Evolutionary conservation across 2,113 vertebrate genomes (phyloP).

Genomic region (Megatriorchis doriae): DNA sequence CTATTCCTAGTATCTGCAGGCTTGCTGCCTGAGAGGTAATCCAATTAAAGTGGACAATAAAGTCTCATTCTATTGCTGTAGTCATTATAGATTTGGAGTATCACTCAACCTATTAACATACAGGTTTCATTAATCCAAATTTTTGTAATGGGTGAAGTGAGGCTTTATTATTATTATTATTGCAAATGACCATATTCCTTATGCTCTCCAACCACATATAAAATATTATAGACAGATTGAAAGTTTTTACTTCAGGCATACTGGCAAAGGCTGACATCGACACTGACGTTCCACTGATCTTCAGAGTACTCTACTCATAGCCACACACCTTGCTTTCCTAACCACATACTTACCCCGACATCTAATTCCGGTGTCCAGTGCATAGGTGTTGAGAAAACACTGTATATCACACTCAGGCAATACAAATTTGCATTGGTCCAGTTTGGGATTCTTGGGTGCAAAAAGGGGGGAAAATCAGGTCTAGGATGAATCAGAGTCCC

Average conservation of each 20-base stretch:
- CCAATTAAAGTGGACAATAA: neutral
- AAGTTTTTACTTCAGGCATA: neutral
- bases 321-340: neutral
- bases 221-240: neutral
- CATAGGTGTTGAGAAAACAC: neutral
- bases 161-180: neutral
- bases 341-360: neutral
- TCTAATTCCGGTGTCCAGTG: neutral
- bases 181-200: neutral
- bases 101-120: neutral
- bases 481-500: neutral
- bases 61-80: neutral
- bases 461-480: rapidly evolving
- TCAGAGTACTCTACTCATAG: neutral
- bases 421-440: neutral
- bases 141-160: constrained; percentile 10
- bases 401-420: neutral
- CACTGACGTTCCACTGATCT: neutral
- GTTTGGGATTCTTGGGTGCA: neutral
- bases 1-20: neutral
- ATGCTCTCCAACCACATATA: neutral
- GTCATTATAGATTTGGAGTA: neutral
- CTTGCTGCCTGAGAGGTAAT: neutral
- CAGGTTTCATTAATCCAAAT: constrained; percentile 13
- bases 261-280: neutral